phyloP scores from a whole-genome alignment of 2,797 vertebrate genomes.

The Diglossa cyanea region DNA sequence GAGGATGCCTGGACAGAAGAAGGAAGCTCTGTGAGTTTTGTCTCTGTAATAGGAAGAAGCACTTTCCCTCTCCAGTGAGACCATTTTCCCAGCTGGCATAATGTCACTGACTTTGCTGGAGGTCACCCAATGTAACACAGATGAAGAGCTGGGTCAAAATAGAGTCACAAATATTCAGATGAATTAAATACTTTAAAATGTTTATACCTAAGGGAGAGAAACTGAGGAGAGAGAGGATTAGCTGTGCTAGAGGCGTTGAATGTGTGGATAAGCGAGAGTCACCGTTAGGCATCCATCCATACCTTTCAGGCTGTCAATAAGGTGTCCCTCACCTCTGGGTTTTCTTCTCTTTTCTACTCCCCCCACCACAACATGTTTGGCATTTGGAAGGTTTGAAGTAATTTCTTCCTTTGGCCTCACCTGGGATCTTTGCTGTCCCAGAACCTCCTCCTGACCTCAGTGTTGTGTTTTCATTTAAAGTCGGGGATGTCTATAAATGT shows the following conservation, averaged over 20 bases:
- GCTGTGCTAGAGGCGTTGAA: slow-evolving; percentile 29
- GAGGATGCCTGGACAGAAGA: background rate
- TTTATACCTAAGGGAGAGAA: slow-evolving; percentile 36
- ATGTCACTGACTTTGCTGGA: background rate
- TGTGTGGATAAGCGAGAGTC: slow-evolving; percentile 30
- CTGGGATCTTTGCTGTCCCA: slow-evolving; percentile 79
- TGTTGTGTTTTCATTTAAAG: slow-evolving; percentile 85
- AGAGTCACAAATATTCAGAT: slow-evolving; percentile 41
- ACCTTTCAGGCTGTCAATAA: slow-evolving; percentile 47
- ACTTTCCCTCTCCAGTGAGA: background rate
- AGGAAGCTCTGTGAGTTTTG: background rate
- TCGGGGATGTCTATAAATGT: slow-evolving; percentile 83
- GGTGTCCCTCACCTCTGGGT: slow-evolving; percentile 41
- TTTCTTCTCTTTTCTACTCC: slow-evolving; percentile 35
- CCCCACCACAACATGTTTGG: slow-evolving; percentile 56
- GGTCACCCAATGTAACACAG: background rate
- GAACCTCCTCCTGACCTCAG: slow-evolving; percentile 80
- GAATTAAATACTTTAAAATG: slow-evolving; percentile 50
- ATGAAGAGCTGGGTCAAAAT: slow-evolving; percentile 13
- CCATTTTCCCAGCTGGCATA: background rate
- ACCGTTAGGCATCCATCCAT: slow-evolving; percentile 56
- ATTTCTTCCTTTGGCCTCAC: slow-evolving; percentile 79
- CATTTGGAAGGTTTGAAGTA: slow-evolving; percentile 77
- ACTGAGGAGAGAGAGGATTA: background rate
- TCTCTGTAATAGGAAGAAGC: background rate